Evolutionary conservation across 2,797 vertebrate genomes (phyloP).

Genomic region (Simalia tracyae): DNA sequence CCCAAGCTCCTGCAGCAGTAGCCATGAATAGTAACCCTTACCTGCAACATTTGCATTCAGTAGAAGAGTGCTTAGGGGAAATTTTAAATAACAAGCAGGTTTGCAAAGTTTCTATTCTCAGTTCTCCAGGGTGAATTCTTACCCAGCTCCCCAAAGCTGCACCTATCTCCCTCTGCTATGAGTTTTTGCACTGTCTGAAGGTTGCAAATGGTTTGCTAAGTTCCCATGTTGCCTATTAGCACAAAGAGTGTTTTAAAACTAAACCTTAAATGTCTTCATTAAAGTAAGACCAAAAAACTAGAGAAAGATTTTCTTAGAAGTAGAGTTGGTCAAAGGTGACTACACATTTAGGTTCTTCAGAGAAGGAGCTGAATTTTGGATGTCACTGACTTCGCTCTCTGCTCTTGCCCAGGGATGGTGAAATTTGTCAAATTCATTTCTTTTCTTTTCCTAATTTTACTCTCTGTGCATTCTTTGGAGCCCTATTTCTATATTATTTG

Average conservation of each 20-base stretch:
- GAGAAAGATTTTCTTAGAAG: not conserved
- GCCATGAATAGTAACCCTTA: not conserved
- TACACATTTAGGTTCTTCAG: not conserved
- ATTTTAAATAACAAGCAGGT: constrained; percentile 19
- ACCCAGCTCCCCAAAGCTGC: not conserved
- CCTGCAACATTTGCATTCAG: not conserved
- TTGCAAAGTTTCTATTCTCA: constrained; percentile 17
- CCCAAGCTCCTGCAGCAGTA: not conserved
- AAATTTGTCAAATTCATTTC: too few species aligned
- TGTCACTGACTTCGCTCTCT: too few species aligned
- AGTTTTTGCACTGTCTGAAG: not conserved
- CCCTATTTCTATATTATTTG: too few species aligned
- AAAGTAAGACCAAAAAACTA: too few species aligned
- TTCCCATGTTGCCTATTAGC: constrained; percentile 8
- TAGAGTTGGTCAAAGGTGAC: not conserved
- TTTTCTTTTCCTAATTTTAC: too few species aligned
- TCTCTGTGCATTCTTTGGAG: too few species aligned
- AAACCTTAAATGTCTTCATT: constrained; percentile 15
- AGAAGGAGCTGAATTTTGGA: not conserved
- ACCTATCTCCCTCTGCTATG: not conserved
- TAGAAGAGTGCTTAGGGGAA: constrained; percentile 9
- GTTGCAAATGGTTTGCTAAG: not conserved
- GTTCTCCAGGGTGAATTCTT: not conserved
- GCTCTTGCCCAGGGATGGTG: too few species aligned
- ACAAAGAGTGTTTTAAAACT: not conserved